phyloP scores from a whole-genome alignment of 2,888 invertebrate species.

The Argyresthia goedartella region DNA sequence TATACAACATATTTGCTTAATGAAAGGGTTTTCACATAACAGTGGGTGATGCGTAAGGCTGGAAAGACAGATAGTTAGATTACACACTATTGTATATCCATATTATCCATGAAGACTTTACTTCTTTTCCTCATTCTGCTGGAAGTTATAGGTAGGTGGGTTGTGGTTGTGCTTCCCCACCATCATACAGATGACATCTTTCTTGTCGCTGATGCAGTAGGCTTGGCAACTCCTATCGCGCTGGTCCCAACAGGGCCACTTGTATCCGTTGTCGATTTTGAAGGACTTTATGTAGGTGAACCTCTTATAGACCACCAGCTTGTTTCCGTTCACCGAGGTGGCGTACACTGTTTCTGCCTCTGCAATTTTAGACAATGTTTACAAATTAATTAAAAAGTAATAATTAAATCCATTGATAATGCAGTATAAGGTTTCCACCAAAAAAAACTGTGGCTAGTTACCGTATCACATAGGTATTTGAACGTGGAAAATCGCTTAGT shows the following conservation, averaged over 20 bases:
- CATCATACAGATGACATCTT: constrained; percentile 1
- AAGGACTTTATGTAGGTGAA: constrained; percentile 4
- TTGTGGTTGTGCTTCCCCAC: constrained; percentile 4
- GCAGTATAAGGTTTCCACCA: no score
- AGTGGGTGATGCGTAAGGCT: neutral
- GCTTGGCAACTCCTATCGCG: neutral
- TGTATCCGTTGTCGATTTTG: neutral
- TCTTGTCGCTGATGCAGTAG: neutral
- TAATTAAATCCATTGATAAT: no score
- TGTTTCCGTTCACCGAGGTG: constrained; percentile 4
- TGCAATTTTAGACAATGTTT: no score
- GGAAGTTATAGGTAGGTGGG: constrained; percentile 1
- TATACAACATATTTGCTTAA: no score
- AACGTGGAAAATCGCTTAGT: no score
- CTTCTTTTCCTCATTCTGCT: neutral
- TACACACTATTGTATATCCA: neutral
- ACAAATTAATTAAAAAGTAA: no score
- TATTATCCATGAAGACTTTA: no score
- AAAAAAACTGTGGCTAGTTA: no score
- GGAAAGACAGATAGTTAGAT: neutral
- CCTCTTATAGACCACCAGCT: neutral
- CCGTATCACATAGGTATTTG: no score
- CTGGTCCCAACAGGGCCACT: constrained; percentile 3
- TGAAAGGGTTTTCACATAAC: neutral
- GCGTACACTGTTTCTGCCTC: constrained; percentile 3